phyloP scores from a whole-genome alignment of 2,797 vertebrate species.

The Silurus aristotelis region DNA sequence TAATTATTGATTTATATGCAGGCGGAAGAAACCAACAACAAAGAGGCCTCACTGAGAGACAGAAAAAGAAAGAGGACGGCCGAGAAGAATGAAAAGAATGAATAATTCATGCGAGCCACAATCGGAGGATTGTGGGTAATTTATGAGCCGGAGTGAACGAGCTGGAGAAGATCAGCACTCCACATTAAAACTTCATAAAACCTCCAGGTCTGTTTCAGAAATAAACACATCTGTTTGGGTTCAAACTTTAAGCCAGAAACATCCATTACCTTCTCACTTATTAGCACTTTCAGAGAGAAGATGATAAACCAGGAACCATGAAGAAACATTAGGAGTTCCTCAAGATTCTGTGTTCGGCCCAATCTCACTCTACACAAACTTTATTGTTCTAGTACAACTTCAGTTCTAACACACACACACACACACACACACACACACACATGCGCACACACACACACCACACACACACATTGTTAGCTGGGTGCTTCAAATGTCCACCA shows the following conservation, averaged over 20 bases:
- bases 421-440: neutral
- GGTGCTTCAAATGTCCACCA: neutral
- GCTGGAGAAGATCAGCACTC: conserved; percentile 63
- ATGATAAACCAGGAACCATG: neutral
- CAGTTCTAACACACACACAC: neutral
- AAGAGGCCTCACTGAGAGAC: conserved; percentile 64
- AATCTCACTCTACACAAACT: neutral
- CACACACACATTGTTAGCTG: too few species aligned
- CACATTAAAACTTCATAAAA: conserved; percentile 69
- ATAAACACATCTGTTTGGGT: neutral
- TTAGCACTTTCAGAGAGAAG: too few species aligned
- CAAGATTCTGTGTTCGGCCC: neutral
- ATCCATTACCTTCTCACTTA: too few species aligned
- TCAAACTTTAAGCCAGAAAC: neutral
- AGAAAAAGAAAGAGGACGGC: conserved; percentile 34
- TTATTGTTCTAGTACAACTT: neutral
- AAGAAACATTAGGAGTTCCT: neutral
- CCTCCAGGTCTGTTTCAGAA: neutral
- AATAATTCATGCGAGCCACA: conserved; percentile 79
- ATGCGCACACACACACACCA: neutral
- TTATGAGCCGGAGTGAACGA: conserved; percentile 72
- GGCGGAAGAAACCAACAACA: conserved; percentile 70
- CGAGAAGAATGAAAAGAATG: conserved; percentile 64
- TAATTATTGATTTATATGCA: conserved; percentile 79
- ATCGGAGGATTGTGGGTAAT: conserved; percentile 76